Evolutionary conservation across 2,113 vertebrate genomes (phyloP).

Genomic region (Capreolus pygargus): DNA sequence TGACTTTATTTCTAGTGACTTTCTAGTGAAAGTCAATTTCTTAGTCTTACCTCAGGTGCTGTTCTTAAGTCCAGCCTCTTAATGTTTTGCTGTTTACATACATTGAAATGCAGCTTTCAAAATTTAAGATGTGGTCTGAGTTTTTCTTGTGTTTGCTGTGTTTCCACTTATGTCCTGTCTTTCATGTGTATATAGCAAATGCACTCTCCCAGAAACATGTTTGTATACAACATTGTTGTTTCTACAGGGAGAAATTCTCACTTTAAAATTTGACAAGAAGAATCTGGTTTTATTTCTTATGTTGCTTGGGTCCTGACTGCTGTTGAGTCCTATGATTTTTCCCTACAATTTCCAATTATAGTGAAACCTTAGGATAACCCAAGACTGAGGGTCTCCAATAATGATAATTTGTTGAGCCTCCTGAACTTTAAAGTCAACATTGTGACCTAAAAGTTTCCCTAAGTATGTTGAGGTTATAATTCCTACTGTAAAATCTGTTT

Average conservation of each 20-base stretch:
- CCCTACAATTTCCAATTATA: neutral
- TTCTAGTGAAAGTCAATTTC: slow-evolving; percentile 13
- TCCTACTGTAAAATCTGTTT: neutral
- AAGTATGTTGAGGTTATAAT: neutral
- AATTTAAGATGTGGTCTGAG: neutral
- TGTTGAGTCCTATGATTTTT: neutral
- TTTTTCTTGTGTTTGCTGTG: slow-evolving; percentile 3
- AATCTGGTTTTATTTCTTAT: slow-evolving; percentile 20
- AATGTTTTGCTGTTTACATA: neutral
- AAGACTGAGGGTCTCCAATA: neutral
- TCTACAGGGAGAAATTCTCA: neutral
- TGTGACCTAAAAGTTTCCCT: neutral
- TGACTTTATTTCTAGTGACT: neutral
- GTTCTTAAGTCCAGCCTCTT: neutral
- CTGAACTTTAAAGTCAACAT: neutral
- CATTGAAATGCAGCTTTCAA: neutral
- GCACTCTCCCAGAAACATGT: neutral
- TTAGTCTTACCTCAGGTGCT: neutral
- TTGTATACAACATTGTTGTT: neutral
- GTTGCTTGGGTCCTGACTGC: neutral
- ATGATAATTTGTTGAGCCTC: neutral
- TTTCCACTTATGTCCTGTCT: neutral
- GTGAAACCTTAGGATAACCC: neutral
- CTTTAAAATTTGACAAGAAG: slow-evolving; percentile 42
- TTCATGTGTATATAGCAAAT: neutral